Conservation (phyloP, 2,113 vertebrate genomes). For the Callospermophilus lateralis region DNA sequence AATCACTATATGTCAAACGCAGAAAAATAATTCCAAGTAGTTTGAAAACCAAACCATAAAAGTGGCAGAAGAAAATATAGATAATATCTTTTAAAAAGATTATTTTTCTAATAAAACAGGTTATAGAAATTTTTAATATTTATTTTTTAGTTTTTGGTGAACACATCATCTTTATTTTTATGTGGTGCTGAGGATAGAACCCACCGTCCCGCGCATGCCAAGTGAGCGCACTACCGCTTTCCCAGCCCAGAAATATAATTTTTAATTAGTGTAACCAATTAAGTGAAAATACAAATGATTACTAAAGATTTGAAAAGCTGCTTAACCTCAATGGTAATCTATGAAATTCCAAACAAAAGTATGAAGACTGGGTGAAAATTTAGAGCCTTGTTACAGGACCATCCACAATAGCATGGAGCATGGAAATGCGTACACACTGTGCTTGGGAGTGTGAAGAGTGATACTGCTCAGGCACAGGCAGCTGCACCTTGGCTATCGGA, state of each 20-base stretch:
- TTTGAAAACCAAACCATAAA: background rate
- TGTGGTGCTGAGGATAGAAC: no score
- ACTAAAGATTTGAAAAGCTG: background rate
- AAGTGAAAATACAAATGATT: background rate
- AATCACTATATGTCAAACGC: background rate
- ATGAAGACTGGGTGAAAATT: background rate
- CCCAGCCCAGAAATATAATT: background rate
- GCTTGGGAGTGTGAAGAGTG: no score
- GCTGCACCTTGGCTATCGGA: no score
- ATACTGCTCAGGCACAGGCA: background rate
- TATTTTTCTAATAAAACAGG: no score
- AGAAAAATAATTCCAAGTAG: background rate
- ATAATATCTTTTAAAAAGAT: background rate
- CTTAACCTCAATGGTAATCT: background rate
- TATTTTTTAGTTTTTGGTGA: no score
- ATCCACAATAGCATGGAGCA: no score
- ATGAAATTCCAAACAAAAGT: background rate
- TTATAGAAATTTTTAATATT: no score
- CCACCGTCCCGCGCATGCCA: no score
- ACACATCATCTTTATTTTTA: no score
- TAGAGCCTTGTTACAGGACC: background rate
- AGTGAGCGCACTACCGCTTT: no score
- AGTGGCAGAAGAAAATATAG: background rate
- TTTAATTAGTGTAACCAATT: background rate
- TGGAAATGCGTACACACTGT: no score